phyloP scores from a whole-genome alignment of 2,797 vertebrate species.

The Eulemur albifrons region DNA sequence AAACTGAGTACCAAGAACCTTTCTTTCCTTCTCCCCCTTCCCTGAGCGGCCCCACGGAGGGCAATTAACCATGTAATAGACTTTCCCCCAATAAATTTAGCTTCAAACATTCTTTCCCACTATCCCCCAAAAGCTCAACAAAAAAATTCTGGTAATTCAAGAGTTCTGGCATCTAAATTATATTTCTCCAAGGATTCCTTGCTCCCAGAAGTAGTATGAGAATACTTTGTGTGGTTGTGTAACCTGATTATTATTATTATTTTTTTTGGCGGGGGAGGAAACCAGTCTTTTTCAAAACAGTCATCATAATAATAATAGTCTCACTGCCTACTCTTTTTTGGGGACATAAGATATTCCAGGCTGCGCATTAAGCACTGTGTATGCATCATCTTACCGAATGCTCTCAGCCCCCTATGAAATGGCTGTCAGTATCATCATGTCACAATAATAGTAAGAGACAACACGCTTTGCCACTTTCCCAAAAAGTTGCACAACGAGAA shows the following conservation, averaged over 20 bases:
- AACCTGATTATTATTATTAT: neutral
- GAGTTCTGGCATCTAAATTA: neutral
- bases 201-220: neutral
- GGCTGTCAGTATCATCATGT: too few relatives aligned
- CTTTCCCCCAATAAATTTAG: neutral
- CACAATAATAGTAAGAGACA: neutral
- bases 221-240: neutral
- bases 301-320: too few relatives aligned
- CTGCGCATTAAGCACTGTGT: neutral
- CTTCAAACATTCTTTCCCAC: neutral
- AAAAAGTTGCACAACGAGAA: neutral
- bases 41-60: too few relatives aligned
- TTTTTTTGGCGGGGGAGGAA: neutral
- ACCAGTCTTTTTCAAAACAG: neutral
- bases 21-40: neutral
- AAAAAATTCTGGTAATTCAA: neutral
- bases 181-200: neutral
- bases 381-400: neutral
- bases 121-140: neutral
- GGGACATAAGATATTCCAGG: neutral
- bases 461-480: neutral
- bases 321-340: neutral
- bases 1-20: neutral
- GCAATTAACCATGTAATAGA: neutral
- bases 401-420: neutral